Conservation (phyloP, 2,797 vertebrate genomes). For the Ficedula albicollis region DNA sequence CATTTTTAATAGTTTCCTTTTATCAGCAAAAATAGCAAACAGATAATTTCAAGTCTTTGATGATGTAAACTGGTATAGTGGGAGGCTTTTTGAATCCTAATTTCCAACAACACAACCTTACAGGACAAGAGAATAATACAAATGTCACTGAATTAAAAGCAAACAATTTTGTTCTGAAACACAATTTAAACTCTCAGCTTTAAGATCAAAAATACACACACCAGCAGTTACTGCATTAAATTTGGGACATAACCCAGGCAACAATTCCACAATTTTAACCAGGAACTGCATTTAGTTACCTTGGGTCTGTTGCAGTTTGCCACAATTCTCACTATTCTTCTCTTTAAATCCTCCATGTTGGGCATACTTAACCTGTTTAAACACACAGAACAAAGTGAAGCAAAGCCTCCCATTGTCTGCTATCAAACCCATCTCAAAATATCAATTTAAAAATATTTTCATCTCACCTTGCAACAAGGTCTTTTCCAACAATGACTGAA, state of each 20-base stretch:
- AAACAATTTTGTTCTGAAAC: not conserved
- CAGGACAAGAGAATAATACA: not conserved
- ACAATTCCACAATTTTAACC: not conserved
- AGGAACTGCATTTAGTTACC: conserved; percentile 70
- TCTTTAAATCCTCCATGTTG: conserved; percentile 95
- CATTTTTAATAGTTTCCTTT: not conserved
- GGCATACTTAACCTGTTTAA: conserved; percentile 89
- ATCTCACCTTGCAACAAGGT: conserved; percentile 91
- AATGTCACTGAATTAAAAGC: not conserved
- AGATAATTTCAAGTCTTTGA: not conserved
- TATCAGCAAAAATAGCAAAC: not conserved
- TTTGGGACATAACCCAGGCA: not conserved
- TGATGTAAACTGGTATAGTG: rapidly evolving
- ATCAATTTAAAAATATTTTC: not conserved
- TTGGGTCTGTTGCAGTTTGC: conserved; percentile 94
- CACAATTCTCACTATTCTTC: conserved; percentile 88
- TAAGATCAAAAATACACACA: not conserved
- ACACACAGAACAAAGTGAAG: not conserved
- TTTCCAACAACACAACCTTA: not conserved
- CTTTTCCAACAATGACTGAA: conserved; percentile 92
- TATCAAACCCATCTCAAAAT: not conserved
- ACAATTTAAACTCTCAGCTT: not conserved
- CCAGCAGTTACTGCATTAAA: not conserved
- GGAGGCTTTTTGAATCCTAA: not conserved
- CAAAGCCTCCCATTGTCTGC: not conserved